These are phyloP conservation scores for Silurus meridionalis DNA, from an alignment of 2,113 vertebrate genomes.

Conservation along the genomic window DNA sequence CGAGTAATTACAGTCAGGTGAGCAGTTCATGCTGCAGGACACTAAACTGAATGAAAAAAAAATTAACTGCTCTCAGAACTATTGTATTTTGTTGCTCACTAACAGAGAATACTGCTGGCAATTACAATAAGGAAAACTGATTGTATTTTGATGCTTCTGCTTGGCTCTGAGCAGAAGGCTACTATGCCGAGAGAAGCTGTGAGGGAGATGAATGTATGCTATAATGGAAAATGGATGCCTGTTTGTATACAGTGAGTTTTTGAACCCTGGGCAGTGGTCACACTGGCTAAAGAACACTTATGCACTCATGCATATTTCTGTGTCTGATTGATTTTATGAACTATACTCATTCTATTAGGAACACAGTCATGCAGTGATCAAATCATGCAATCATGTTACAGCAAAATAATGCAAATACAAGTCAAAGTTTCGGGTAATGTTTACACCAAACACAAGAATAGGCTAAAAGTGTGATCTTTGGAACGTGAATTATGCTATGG, in stretches of 20 bases:
- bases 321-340: neutral
- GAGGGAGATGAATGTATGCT: neutral
- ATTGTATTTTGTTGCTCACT: neutral
- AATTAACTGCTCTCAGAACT: neutral
- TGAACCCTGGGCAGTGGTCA: neutral
- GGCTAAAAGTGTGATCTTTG: neutral
- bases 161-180: conserved; percentile 23
- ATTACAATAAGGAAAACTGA: neutral
- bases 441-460: neutral
- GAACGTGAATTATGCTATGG: neutral
- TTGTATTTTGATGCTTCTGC: conserved; percentile 1
- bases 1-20: neutral
- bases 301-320: neutral
- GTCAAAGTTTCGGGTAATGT: neutral
- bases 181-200: conserved; percentile 14
- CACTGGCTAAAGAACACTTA: conserved; percentile 17
- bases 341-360: neutral
- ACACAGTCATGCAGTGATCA: no score
- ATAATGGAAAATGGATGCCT: neutral
- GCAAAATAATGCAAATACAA: no score
- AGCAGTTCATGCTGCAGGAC: neutral
- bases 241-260: neutral
- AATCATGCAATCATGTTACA: no score
- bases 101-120: conserved; percentile 7
- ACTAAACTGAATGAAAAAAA: neutral